Base-by-base conservation (phyloP, 2,888 invertebrate genomes). In the Agonopterix heracliana region DNA sequence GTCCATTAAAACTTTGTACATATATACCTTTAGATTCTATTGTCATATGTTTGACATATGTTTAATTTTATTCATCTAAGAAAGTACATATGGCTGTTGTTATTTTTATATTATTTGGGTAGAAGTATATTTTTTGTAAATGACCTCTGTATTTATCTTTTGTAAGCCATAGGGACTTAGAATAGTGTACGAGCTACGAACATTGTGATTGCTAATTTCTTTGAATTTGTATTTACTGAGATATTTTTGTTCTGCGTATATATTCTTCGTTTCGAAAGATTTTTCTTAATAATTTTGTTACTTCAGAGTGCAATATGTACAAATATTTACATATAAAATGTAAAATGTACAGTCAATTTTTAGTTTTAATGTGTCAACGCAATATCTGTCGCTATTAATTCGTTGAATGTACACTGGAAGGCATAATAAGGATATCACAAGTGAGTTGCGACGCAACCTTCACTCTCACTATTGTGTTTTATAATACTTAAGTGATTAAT, bases 291-390 rank as follows among this genome's bases (percentile, higher is more conserved):
- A 78, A 79, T 81, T 75, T 87, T 83, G 85, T 88, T 86, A 86
- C 81, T 87, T 88, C 87, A 90, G 91, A 91, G 92, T 92, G 92
- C 92, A 92, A 92, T 92, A 92, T 92, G 91, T 92, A 92, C 91
- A 92, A 92, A 92, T 91, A 91, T 91, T 91, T 88, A 87, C 87
- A 87, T 85, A 78, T 77, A 72, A 90, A 82, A 81, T 83, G 83
- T 84, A 78, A 79, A 77, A 68, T 87, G 87, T 87, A 88, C 87
- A 87, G 88, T 87, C 74, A 85, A 71, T 78, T 87, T 83, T 86
- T 87, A 86, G 85, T 85, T 87, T 79, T 87, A 85, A 85, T 84
- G 69, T 78, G 79, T 84, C 83, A 79, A 85, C 85, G 86, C 83
- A 85, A 86, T 86, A 82, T 72, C 64, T 70, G 75, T 81, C 76